These are phyloP conservation scores for Monochamus saltuarius DNA, from an alignment of 1,140 invertebrate genomes.

Conservation along the genomic window DNA sequence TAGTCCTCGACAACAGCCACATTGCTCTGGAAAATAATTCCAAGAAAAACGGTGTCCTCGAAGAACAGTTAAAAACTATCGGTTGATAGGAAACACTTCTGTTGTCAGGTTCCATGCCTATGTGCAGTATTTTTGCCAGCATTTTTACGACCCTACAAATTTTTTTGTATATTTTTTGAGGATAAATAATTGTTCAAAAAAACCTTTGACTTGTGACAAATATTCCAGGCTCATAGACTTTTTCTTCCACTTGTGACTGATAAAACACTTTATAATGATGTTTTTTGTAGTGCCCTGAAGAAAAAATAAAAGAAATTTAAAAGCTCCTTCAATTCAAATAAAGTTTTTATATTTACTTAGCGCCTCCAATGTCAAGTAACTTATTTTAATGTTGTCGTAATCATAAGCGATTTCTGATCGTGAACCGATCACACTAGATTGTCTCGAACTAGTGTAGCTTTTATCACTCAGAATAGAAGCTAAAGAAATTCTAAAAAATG, in stretches of 20 bases:
- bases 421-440: neutral
- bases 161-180: neutral
- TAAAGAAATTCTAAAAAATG: neutral
- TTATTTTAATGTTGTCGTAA: conserved; percentile 27
- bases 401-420: conserved; percentile 6
- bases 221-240: conserved; percentile 40
- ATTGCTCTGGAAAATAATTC: conserved; percentile 47
- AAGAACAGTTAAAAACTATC: conserved; percentile 37
- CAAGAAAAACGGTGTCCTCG: conserved; percentile 40
- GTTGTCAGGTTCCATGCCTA: conserved; percentile 36
- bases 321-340: neutral
- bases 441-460: conserved; percentile 5
- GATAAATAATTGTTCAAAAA: neutral
- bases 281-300: conserved; percentile 40
- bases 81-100: conserved; percentile 42
- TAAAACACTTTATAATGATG: conserved; percentile 40
- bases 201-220: conserved; percentile 41
- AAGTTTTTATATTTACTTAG: conserved; percentile 26
- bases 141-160: conserved; percentile 40
- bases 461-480: conserved; percentile 8
- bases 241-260: conserved; percentile 45
- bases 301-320: conserved; percentile 3
- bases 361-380: conserved; percentile 34
- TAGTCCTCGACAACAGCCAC: conserved; percentile 46
- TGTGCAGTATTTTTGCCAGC: conserved; percentile 39